Evolutionary conservation across 2,888 invertebrate genomes (phyloP).

Genomic region (Spilosoma lubricipeda): DNA sequence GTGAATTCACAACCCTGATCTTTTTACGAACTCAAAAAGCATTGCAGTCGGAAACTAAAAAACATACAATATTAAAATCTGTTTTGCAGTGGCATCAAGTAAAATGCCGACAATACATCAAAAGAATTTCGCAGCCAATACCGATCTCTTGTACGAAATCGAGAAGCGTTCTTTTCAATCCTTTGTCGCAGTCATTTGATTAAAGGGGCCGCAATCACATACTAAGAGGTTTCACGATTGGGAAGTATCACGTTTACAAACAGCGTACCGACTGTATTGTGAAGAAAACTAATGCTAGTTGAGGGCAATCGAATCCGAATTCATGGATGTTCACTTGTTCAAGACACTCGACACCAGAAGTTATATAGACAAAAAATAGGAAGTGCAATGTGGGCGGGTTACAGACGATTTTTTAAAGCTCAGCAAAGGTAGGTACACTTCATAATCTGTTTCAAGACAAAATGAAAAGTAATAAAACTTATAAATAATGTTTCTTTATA

Average conservation of each 20-base stretch:
- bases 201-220: slow-evolving; percentile 84
- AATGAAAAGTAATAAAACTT: too few relatives aligned
- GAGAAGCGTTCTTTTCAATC: slow-evolving; percentile 82
- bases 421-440: too few relatives aligned
- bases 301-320: slow-evolving; percentile 76
- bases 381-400: neutral
- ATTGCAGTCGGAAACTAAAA: slow-evolving; percentile 43
- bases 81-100: slow-evolving; percentile 62
- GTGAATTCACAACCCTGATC: neutral
- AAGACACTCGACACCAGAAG: slow-evolving; percentile 67
- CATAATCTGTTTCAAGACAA: too few relatives aligned
- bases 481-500: too few relatives aligned
- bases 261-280: slow-evolving; percentile 82
- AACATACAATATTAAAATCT: slow-evolving; percentile 54
- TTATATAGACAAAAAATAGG: slow-evolving; percentile 42
- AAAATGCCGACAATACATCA: slow-evolving; percentile 75
- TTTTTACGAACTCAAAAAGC: neutral
- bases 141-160: slow-evolving; percentile 80
- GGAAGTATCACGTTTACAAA: slow-evolving; percentile 86
- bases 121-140: slow-evolving; percentile 78
- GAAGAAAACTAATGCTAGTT: slow-evolving; percentile 60
- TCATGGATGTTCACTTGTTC: slow-evolving; percentile 69
- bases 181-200: slow-evolving; percentile 85
- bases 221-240: slow-evolving; percentile 75
- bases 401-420: slow-evolving; percentile 45